Conservation (phyloP, 1,140 invertebrate species). For the Probaryconus sp. region DNA sequence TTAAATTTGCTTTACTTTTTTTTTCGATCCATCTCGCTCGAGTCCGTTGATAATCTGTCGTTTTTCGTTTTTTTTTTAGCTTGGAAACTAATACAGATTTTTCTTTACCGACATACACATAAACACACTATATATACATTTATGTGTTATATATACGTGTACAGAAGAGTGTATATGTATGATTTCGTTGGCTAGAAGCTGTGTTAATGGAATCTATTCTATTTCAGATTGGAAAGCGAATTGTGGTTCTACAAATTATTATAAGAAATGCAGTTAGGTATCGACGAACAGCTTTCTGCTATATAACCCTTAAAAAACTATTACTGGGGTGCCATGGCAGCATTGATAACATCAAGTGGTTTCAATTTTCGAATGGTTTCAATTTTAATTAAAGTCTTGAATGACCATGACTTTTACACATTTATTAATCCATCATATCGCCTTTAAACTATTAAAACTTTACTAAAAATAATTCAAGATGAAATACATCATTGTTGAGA, state of each 20-base stretch:
- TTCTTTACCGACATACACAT: conserved; percentile 19
- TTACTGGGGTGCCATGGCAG: conserved; percentile 23
- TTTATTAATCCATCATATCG: conserved; percentile 12
- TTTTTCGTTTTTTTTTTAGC: conserved; percentile 34
- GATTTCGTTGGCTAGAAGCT: conserved; percentile 21
- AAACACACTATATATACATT: neutral
- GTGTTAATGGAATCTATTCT: conserved; percentile 74
- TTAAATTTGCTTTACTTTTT: conserved; percentile 51
- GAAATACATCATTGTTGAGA: no score
- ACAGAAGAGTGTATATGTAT: conserved; percentile 15
- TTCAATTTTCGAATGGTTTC: no score
- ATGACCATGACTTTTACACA: no score
- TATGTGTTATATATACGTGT: conserved; percentile 2
- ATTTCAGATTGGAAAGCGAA: conserved; percentile 71
- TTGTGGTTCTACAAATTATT: conserved; percentile 47
- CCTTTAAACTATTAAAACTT: no score
- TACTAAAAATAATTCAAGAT: no score
- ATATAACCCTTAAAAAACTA: conserved; percentile 25
- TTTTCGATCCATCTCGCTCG: conserved; percentile 40
- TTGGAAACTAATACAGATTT: conserved; percentile 28
- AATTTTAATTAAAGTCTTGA: no score
- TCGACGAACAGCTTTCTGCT: conserved; percentile 24
- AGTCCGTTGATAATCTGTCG: conserved; percentile 42
- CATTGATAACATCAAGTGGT: neutral
- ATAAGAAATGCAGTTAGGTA: conserved; percentile 32